Conservation (phyloP, 2,797 vertebrate genomes). For the Petrocephalus schoutedeni region DNA sequence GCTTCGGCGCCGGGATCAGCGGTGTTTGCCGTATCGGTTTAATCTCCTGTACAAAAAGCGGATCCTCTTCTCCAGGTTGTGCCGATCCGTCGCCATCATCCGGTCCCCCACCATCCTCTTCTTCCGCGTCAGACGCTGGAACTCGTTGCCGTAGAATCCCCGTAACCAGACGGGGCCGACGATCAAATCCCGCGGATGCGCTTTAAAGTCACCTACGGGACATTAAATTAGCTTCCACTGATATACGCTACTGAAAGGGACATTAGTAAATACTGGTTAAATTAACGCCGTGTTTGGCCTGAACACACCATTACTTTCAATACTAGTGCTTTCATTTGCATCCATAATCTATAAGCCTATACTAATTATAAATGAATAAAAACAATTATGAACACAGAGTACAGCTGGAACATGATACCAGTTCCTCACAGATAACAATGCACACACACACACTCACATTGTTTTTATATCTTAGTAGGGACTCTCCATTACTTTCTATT, state of each 20-base stretch:
- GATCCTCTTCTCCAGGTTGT: slow-evolving; percentile 82
- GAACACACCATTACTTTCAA: background rate
- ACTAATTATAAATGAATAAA: background rate
- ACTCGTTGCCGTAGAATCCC: slow-evolving; percentile 81
- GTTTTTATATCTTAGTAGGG: background rate
- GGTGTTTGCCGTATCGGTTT: slow-evolving; percentile 81
- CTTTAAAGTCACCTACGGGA: slow-evolving; percentile 76
- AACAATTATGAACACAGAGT: background rate
- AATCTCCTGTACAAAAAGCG: slow-evolving; percentile 78
- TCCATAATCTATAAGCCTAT: background rate
- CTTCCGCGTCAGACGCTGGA: slow-evolving; percentile 81
- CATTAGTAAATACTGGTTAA: background rate
- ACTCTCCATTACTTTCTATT: background rate
- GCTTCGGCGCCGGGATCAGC: slow-evolving; percentile 50
- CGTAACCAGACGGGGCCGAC: slow-evolving; percentile 76
- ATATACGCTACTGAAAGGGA: background rate
- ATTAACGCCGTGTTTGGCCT: background rate
- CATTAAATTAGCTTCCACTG: background rate
- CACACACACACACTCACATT: background rate
- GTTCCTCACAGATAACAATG: background rate
- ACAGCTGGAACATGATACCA: background rate
- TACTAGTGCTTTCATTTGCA: background rate
- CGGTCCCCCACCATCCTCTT: slow-evolving; percentile 78
- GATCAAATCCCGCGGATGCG: slow-evolving; percentile 80
- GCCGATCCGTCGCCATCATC: slow-evolving; percentile 78